Evolutionary conservation across 2,797 vertebrate species (phyloP).

Genomic region (Cynodonichthys magdalenae): DNA sequence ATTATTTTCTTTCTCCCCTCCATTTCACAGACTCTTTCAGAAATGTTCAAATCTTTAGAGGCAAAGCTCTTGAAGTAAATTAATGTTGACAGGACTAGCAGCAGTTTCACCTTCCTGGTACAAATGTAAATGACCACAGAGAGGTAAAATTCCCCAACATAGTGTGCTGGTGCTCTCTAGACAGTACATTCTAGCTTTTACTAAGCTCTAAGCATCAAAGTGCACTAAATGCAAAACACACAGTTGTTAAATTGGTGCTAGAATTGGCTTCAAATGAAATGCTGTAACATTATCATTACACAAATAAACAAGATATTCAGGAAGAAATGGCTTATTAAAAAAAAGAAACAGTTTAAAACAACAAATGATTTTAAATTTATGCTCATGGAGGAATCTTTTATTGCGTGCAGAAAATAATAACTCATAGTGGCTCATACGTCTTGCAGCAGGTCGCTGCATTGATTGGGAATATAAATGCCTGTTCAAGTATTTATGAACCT

Average conservation of each 20-base stretch:
- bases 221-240: slow-evolving; percentile 29
- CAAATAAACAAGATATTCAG: slow-evolving; percentile 16
- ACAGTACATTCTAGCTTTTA: slow-evolving; percentile 12
- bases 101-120: slow-evolving; percentile 24
- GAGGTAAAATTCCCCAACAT: slow-evolving; percentile 15
- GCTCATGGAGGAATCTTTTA: neutral
- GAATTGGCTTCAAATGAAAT: slow-evolving; percentile 39
- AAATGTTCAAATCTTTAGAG: slow-evolving; percentile 16
- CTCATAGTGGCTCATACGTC: neutral
- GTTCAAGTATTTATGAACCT: slow-evolving; percentile 19
- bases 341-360: neutral
- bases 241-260: slow-evolving; percentile 7
- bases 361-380: neutral
- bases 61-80: slow-evolving; percentile 29
- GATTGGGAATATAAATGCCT: slow-evolving; percentile 13
- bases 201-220: slow-evolving; percentile 15
- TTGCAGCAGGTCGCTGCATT: neutral
- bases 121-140: slow-evolving; percentile 31
- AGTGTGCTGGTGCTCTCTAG: neutral
- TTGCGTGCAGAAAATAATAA: neutral
- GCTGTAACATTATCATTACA: slow-evolving; percentile 38
- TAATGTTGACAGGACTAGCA: slow-evolving; percentile 29
- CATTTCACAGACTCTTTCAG: neutral
- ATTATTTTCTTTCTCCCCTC: slow-evolving; percentile 1
- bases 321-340: neutral